Evolutionary conservation across 1,140 invertebrate genomes (phyloP).

Genomic region (Delia radicum): DNA sequence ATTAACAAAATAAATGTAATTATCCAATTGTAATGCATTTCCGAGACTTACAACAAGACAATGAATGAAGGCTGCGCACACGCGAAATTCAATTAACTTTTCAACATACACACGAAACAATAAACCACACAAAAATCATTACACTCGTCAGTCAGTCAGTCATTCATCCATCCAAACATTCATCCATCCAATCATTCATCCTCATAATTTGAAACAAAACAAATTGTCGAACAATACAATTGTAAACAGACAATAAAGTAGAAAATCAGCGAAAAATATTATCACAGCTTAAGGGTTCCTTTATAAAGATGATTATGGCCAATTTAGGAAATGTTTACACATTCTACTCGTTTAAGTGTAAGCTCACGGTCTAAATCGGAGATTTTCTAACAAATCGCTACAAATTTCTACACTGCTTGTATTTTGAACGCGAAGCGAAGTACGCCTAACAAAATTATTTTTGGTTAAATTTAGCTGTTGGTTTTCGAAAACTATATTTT

Average conservation of each 20-base stretch:
- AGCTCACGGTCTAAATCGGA: neutral
- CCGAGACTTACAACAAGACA: conserved; percentile 21
- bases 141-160: no score
- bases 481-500: neutral
- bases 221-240: neutral
- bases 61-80: conserved; percentile 20
- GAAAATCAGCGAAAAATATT: conserved; percentile 14
- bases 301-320: no score
- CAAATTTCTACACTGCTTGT: neutral
- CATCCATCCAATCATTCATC: neutral
- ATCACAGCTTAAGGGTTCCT: conserved; percentile 13
- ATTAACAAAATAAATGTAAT: conserved; percentile 25
- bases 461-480: neutral
- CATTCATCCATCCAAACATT: no score
- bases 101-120: neutral
- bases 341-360: no score
- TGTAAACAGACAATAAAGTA: neutral
- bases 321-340: no score
- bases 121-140: no score
- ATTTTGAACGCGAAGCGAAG: neutral
- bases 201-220: no score
- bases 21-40: conserved; percentile 23
- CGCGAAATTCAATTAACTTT: conserved; percentile 27
- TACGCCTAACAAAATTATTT: neutral
- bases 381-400: neutral